Evolutionary conservation across 1,140 invertebrate genomes (phyloP).

Genomic region (Temnothorax nylanderi): DNA sequence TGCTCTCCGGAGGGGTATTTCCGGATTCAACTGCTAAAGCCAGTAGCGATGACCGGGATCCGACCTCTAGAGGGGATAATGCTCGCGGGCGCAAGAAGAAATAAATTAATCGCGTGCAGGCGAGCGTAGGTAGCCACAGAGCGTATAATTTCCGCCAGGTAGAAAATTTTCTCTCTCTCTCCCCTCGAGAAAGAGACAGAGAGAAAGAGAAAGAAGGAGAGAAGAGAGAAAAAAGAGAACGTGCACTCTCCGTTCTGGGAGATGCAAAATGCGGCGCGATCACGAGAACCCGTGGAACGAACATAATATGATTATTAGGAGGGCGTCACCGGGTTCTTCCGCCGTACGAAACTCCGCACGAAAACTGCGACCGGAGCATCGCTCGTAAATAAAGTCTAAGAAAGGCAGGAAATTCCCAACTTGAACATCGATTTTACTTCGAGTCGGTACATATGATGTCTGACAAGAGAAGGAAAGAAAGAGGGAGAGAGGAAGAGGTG

Average conservation of each 20-base stretch:
- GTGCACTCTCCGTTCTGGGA: neutral
- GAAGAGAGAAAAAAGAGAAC: neutral
- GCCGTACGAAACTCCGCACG: conserved; percentile 69
- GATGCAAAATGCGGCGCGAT: conserved; percentile 49
- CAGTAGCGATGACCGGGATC: conserved; percentile 48
- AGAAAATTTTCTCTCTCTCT: conserved; percentile 53
- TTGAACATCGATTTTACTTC: conserved; percentile 63
- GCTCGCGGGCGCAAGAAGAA: conserved; percentile 50
- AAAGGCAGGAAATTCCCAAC: conserved; percentile 50
- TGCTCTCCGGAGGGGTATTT: conserved; percentile 60
- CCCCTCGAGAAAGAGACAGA: neutral
- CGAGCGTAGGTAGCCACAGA: conserved; percentile 40
- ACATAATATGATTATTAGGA: conserved; percentile 77
- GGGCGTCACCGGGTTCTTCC: conserved; percentile 70
- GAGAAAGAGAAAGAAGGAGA: neutral
- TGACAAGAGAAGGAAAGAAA: conserved; percentile 19
- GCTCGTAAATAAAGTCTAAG: conserved; percentile 68
- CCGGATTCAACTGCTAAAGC: conserved; percentile 54
- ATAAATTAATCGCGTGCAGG: conserved; percentile 73
- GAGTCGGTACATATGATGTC: conserved; percentile 65
- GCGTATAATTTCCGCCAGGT: conserved; percentile 64
- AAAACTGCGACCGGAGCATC: conserved; percentile 30
- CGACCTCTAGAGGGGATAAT: conserved; percentile 60
- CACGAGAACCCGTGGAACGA: conserved; percentile 63
- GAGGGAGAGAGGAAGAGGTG: neutral